Conservation (phyloP, 2,888 invertebrate species). For the Pseudococcus longispinus region DNA sequence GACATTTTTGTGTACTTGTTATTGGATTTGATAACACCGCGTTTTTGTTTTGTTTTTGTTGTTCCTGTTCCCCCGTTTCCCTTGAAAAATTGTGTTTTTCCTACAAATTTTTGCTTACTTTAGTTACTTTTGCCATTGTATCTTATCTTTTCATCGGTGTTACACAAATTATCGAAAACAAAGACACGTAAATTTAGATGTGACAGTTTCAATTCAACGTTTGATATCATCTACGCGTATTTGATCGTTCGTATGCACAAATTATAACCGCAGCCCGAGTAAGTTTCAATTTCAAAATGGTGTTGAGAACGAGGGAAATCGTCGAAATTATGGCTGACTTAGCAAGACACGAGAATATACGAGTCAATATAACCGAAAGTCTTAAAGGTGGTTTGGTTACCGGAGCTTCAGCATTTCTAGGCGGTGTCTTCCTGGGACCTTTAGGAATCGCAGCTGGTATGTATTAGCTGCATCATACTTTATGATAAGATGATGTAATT, state of each 20-base stretch:
- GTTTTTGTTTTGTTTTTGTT: background rate
- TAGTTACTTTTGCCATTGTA: background rate
- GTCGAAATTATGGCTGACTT: conserved; percentile 55
- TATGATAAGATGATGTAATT: background rate
- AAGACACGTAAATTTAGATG: background rate
- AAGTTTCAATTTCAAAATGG: conserved; percentile 39
- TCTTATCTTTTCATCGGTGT: background rate
- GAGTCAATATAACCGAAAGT: conserved; percentile 54
- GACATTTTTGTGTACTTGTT: no score
- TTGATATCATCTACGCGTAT: no score
- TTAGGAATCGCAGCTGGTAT: conserved; percentile 56
- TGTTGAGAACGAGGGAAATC: conserved; percentile 12
- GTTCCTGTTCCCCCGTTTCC: no score
- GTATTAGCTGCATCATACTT: background rate
- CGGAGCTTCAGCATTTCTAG: conserved; percentile 54
- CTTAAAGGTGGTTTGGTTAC: conserved; percentile 57
- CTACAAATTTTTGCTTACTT: background rate
- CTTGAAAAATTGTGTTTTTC: background rate
- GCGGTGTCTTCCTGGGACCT: conserved; percentile 57
- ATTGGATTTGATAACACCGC: background rate
- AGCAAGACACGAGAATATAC: conserved; percentile 53
- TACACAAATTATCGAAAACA: background rate
- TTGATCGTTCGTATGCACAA: background rate
- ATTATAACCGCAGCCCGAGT: background rate
- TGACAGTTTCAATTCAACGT: background rate